phyloP scores from a whole-genome alignment of 1,140 invertebrate genomes.

The Calliphora vicina region DNA sequence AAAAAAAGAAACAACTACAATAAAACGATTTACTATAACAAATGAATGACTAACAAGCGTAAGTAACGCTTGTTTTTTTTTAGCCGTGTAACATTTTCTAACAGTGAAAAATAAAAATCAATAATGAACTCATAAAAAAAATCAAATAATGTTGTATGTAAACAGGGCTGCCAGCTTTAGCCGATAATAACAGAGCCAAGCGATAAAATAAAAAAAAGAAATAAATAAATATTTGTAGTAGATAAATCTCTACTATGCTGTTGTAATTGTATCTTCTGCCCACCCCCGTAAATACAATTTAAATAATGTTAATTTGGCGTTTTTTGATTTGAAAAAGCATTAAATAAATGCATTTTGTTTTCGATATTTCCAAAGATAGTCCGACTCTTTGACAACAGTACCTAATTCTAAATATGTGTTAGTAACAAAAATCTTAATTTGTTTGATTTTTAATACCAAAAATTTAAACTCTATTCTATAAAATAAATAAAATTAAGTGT shows the following conservation, averaged over 20 bases:
- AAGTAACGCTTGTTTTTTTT: background rate
- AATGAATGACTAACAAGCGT: constrained; percentile 7
- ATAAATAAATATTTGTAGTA: background rate
- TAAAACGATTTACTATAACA: background rate
- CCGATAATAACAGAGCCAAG: background rate
- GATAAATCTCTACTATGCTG: background rate
- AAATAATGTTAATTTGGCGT: background rate
- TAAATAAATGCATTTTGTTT: too few species aligned
- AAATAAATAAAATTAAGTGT: too few species aligned
- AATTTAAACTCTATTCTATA: too few species aligned
- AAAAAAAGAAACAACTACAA: background rate
- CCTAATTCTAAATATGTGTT: too few species aligned
- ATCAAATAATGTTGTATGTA: background rate
- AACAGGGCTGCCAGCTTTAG: background rate
- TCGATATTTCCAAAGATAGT: too few species aligned
- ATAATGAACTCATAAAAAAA: background rate
- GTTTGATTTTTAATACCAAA: too few species aligned
- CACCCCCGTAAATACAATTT: background rate
- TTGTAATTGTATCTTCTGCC: background rate
- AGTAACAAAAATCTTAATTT: too few species aligned
- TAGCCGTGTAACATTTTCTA: background rate
- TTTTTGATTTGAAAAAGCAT: too few species aligned
- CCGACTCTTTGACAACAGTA: too few species aligned
- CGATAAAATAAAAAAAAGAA: background rate
- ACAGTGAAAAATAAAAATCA: background rate